Base-by-base conservation (phyloP, 35 echinoderm and acorn worm genomes). In the Diadema setosum region DNA sequence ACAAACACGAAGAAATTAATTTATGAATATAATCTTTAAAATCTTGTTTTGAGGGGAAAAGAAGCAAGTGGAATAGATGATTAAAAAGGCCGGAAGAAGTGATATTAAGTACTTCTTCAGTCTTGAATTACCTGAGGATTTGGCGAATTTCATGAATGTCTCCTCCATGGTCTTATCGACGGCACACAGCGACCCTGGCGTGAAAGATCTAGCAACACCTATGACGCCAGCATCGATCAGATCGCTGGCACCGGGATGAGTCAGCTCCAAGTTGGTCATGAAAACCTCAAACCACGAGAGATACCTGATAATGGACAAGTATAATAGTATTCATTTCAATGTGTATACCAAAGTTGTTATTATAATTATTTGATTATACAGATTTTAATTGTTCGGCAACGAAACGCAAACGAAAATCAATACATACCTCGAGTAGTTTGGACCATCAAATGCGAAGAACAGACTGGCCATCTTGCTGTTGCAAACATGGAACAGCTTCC, bases 131-230 rank as follows among this genome's bases (percentile, higher is more conserved):
- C 87, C 75, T 83, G 48, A 2, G 30, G 88, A 89, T 61, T 89
- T 89, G 33, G 87, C 88, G 49, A 83, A 84, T 43, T 73, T 82
- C 88, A 90, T 83, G 59, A 90, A 90, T 1, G 80, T 90, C n/a
- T n/a, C n/a, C n/a, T n/a, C n/a, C n/a, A n/a, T n/a, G n/a, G n/a
- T n/a, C n/a, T n/a, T n/a, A n/a, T 90, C 81, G 14, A 88, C 86
- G 25, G 65, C 86, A 75, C 55, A 40, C 1, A 86, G 65, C 6
- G 89, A 42, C 46, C 83, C 89, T 40, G 82, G 65, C 8, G 83
- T 84, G 63, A 90, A 39, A 69, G 88, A 90, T 16, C 88, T 33
- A 6, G 88, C 88, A 20, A 90, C 88, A 3, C 49, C 55, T n/a
- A 90, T 82, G 75, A 14, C 87, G 29, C 87, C 87, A 6, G 17